These are phyloP conservation scores for Heterocephalus glaber DNA, from an alignment of 2,113 vertebrate species.

Conservation along the genomic window DNA sequence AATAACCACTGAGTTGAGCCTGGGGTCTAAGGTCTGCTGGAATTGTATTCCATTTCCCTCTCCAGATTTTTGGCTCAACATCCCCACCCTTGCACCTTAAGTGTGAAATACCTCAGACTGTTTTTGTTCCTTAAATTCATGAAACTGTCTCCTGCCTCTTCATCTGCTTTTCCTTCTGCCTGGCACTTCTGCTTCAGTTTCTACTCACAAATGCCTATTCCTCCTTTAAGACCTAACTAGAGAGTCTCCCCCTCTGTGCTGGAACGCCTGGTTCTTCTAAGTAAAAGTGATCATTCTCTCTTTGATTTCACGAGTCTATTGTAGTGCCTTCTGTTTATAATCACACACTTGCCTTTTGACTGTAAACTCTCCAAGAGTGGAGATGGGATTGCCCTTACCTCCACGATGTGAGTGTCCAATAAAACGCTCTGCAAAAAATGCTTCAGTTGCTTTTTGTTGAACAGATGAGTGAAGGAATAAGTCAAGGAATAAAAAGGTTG, in stretches of 20 bases:
- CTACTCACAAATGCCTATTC: neutral
- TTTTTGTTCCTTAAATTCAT: neutral
- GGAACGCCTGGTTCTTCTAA: neutral
- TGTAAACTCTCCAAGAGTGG: neutral
- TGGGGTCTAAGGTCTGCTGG: neutral
- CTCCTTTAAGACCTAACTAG: neutral
- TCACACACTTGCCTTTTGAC: neutral
- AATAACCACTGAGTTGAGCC: neutral
- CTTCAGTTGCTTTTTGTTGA: neutral
- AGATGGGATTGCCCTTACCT: neutral
- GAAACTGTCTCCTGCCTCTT: neutral
- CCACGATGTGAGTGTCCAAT: neutral
- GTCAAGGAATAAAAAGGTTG: constrained; percentile 5
- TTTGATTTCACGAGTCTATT: neutral
- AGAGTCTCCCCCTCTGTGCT: neutral
- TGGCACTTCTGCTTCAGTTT: neutral
- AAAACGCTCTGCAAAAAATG: neutral
- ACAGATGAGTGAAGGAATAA: constrained; percentile 21
- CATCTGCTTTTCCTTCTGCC: neutral
- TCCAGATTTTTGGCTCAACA: neutral
- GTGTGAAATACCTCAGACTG: neutral
- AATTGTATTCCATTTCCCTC: neutral
- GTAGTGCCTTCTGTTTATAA: neutral
- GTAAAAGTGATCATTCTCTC: neutral
- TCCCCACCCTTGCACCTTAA: neutral